Evolutionary conservation across 2,797 vertebrate genomes (phyloP).

Genomic region (Gambelia wislizenii): DNA sequence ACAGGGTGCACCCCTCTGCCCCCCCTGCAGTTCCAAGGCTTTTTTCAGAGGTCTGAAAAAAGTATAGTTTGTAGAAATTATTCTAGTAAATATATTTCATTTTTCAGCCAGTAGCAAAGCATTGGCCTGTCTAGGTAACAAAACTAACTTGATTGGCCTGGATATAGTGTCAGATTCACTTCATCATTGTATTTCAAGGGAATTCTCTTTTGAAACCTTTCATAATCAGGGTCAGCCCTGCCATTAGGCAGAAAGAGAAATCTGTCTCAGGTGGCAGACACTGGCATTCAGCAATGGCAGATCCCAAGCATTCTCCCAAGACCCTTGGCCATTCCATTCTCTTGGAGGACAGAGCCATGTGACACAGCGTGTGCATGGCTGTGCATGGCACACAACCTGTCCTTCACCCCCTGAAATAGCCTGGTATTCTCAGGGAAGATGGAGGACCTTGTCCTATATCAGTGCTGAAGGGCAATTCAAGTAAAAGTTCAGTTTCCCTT

Average conservation of each 20-base stretch:
- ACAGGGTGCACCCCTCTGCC: no score
- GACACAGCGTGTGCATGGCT: no score
- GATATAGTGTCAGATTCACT: not conserved
- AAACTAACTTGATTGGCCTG: not conserved
- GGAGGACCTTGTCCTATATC: not conserved
- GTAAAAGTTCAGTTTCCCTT: not conserved
- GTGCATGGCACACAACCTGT: not conserved
- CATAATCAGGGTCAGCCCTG: not conserved
- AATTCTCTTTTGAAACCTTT: not conserved
- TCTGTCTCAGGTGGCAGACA: not conserved
- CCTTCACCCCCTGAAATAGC: not conserved
- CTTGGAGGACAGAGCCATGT: not conserved
- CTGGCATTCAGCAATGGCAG: not conserved
- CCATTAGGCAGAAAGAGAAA: not conserved
- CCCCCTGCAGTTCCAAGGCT: no score
- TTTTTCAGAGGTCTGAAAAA: no score
- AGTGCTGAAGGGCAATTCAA: not conserved
- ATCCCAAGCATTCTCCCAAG: not conserved
- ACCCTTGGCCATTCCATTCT: not conserved
- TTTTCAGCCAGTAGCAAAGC: no score
- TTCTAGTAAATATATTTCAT: no score
- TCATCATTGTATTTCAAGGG: not conserved
- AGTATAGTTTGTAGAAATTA: no score
- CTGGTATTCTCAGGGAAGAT: not conserved
- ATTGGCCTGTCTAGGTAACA: not conserved